Evolutionary conservation across 2,888 invertebrate genomes (phyloP), one percentile per base, ranked within the genome.

Genomic region (Aspidiotus destructor): DNA sequence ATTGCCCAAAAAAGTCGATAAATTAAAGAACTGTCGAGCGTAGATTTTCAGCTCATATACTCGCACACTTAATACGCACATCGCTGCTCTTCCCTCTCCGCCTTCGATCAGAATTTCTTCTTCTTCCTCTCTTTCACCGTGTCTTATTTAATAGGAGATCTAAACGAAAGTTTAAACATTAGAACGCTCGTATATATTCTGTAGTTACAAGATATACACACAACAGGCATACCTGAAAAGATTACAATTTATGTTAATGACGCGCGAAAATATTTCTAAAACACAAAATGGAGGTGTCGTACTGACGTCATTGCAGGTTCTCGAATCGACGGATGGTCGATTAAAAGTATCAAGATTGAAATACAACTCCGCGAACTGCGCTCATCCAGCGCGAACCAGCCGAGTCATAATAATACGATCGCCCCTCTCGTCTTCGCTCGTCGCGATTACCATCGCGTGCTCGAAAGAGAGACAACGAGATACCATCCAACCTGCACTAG

Each of bases 241-340:
- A 58, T 28, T 57, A 57, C 52, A 65, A 54, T 65, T 58, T 65
- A 65, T 58, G 65, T 28, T 65, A 65, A 65, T 58, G 42, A 65
- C 17, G 28, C 65, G 65, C 65, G 41, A 57, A 65, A 54, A 65
- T 65, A 54, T 57, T 13, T 65, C 15, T 40, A 42, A 65, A 57
- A 16, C 9, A 58, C 58, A 58, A 58, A 40, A 58, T 58, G 58
- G 58, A 28, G 13, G 58, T 40, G 28, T 58, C 42, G 28, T 40
- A 42, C 57, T 65, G 65, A 65, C 65, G 65, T 65, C 65, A 65
- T 65, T 13, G 17, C 15, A 28, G 11, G 58, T 58, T 58, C 42
- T 65, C 44, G 55, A 65, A 57, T 44, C 65, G 28, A 17, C 13
- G 11, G 28, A 64, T 42, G 41, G 40, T 8, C 61, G 42, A 41